phyloP scores from a whole-genome alignment of 2,113 vertebrate genomes.

The Psittacara wagleri region DNA sequence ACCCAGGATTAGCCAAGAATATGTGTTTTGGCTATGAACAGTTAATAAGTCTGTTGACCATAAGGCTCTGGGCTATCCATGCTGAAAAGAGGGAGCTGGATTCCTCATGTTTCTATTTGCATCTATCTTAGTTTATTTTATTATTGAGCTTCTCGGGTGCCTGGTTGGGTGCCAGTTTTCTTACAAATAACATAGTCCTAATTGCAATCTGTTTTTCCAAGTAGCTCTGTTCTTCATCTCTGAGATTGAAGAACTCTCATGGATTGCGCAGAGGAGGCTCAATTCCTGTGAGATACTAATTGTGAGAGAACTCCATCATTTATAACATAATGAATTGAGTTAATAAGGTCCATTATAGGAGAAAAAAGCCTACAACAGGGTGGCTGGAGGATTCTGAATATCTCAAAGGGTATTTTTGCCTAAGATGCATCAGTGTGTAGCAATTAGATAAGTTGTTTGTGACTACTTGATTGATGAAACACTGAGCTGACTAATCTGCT shows the following conservation, averaged over 20 bases:
- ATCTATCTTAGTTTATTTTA: background rate
- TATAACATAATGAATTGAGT: background rate
- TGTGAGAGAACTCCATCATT: background rate
- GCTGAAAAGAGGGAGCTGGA: background rate
- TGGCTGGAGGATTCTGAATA: background rate
- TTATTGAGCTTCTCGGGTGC: background rate
- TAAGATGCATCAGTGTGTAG: background rate
- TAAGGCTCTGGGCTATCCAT: background rate
- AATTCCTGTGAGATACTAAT: background rate
- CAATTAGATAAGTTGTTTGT: background rate
- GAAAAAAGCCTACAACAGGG: background rate
- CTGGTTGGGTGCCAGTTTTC: background rate
- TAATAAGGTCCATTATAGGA: background rate
- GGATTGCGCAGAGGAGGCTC: accelerated
- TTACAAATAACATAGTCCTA: background rate
- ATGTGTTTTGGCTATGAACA: background rate
- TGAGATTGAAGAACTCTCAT: background rate
- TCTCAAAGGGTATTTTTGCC: background rate
- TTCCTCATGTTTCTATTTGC: background rate
- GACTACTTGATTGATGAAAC: background rate
- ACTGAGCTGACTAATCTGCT: background rate
- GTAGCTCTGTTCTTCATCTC: background rate
- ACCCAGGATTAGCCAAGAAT: background rate
- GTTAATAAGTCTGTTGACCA: background rate
- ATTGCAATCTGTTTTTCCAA: background rate